Evolutionary conservation across 2,888 invertebrate species (phyloP).

Genomic region (Lottia gigantea): DNA sequence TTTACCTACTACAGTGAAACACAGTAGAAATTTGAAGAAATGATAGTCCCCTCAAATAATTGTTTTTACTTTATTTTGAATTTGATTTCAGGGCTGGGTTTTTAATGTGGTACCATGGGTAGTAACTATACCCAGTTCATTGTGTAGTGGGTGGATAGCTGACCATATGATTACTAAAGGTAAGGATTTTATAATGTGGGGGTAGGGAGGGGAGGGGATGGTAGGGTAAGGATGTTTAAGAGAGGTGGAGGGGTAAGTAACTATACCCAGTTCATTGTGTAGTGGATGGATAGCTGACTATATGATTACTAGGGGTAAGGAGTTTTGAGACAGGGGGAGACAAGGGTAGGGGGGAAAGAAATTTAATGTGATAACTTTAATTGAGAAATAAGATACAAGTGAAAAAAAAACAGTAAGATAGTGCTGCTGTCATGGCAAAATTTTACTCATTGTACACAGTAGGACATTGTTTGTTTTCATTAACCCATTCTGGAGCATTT

Average conservation of each 20-base stretch:
- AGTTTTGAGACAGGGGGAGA: background rate
- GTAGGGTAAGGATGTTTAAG: too few species aligned
- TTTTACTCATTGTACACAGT: too few species aligned
- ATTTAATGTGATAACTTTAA: too few species aligned
- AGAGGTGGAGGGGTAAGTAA: conserved; percentile 67
- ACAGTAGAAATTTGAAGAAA: too few species aligned
- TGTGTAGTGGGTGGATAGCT: conserved; percentile 75
- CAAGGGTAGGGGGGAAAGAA: too few species aligned
- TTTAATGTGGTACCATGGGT: conserved; percentile 81
- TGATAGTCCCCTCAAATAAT: too few species aligned
- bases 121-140: conserved; percentile 75
- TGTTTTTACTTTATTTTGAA: background rate
- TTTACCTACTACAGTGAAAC: too few species aligned
- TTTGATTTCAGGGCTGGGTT: conserved; percentile 74
- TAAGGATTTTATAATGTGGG: conserved; percentile 35
- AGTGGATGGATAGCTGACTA: conserved; percentile 75
- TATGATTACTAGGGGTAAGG: conserved; percentile 69
- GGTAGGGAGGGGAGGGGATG: background rate
- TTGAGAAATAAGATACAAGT: too few species aligned
- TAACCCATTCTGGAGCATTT: too few species aligned
- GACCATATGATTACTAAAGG: conserved; percentile 71
- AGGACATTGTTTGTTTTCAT: too few species aligned
- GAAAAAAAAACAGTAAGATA: too few species aligned
- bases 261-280: conserved; percentile 75
- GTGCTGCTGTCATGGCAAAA: too few species aligned